A percentile compares a stretch with the other conserved stretches of the same genome.
phyloP scores from a whole-genome alignment of 2,113 vertebrate species.

The Bos javanicus region DNA sequence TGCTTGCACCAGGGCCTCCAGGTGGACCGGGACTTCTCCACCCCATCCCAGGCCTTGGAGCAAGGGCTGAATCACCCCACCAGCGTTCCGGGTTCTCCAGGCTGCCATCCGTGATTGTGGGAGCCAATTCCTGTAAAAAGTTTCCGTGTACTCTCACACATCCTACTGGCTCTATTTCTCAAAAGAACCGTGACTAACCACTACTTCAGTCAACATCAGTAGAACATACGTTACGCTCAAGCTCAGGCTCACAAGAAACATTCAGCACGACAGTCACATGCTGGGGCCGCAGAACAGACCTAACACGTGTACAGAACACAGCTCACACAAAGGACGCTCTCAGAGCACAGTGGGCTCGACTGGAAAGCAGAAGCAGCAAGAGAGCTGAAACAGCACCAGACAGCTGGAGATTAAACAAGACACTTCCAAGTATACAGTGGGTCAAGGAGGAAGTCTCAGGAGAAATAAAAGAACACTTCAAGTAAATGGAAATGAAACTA shows the following conservation, averaged over 20 bases:
- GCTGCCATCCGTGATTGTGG: accelerated
- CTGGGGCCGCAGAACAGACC: too few relatives aligned
- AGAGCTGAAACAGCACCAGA: background rate
- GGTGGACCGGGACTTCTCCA: background rate
- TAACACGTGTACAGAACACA: too few relatives aligned
- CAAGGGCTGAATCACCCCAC: background rate
- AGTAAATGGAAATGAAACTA: background rate
- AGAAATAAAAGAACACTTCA: background rate
- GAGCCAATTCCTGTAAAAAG: background rate
- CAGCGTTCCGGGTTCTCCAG: background rate
- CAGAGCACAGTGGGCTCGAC: background rate
- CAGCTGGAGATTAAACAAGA: background rate
- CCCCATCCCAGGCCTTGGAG: background rate
- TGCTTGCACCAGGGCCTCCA: background rate
- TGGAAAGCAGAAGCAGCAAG: background rate
- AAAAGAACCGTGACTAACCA: background rate
- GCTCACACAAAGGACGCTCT: background rate
- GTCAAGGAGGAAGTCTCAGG: background rate
- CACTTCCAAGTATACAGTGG: background rate
- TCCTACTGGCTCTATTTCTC: background rate
- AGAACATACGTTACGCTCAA: background rate
- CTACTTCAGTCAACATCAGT: background rate
- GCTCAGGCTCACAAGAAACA: background rate
- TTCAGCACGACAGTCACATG: accelerated
- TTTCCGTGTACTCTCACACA: accelerated